Base-by-base conservation (phyloP, 2,888 invertebrate genomes). In the Hylaea fasciaria region DNA sequence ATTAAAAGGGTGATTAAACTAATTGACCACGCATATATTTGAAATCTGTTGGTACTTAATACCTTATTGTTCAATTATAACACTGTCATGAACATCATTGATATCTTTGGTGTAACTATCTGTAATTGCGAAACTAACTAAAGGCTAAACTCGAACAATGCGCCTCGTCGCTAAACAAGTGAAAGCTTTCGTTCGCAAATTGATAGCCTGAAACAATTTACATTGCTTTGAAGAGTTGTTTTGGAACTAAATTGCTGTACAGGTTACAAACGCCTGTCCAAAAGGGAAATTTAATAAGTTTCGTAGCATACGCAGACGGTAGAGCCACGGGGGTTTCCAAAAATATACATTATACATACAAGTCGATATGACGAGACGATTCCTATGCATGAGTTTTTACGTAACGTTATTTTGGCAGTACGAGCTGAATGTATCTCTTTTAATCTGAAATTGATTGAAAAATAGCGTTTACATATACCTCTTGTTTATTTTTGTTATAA, bases 361-460 rank as follows among this genome's bases (percentile, higher is more conserved):
- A n/a, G n/a, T n/a, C n/a, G n/a, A n/a, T n/a, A n/a, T n/a, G n/a
- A n/a, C n/a, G n/a, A n/a, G n/a, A n/a, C n/a, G n/a, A n/a, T 47
- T 52, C 56, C 47, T 47, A 57, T 62, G 61, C 56, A 62, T 62
- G 61, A 62, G 61, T 56, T 61, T 62, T 52, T 47, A 57, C 56
- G 56, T 47, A 62, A 55, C 37, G 52, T 62, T 48, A 57, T 62
- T 56, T 61, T 56, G 17, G 35, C 43, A 43, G 44, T 9, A 13
- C 48, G 43, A 48, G 43, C 40, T 35, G 48, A 52, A 61, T 57
- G 56, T 56, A 62, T 52, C 61, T 48, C 61, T 52, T 57, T 56
- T 62, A 56, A 62, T 62, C 61, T 62, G 22, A 39, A 56, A 47
- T 12, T 48, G 51, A 51, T 61, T 52, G 48, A 43, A 56, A 52